Percentiles rank a stretch among this genome's conserved stretches.
phyloP scores from a whole-genome alignment of 2,113 vertebrate species.

The Recurvirostra avosetta region DNA sequence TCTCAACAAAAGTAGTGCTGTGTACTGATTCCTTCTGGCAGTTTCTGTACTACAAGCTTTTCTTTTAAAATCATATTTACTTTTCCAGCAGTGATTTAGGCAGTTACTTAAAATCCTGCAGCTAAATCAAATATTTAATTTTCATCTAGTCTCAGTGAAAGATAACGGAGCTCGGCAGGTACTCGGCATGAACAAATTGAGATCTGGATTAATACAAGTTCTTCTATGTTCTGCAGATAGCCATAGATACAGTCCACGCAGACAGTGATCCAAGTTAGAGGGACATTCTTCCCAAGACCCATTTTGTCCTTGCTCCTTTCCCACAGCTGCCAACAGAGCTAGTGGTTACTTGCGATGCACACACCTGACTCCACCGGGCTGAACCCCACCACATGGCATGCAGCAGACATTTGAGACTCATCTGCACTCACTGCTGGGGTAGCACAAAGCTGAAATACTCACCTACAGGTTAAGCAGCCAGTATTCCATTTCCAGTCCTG shows the following conservation, averaged over 20 bases:
- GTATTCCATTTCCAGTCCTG: neutral
- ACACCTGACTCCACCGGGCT: neutral
- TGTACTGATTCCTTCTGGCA: neutral
- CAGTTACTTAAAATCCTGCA: slow-evolving; percentile 22
- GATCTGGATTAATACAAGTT: neutral
- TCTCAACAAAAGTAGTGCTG: neutral
- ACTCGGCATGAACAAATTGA: neutral
- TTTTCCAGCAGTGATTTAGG: slow-evolving; percentile 15
- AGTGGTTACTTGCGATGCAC: neutral
- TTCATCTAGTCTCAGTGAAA: slow-evolving; percentile 17
- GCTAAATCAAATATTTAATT: slow-evolving; percentile 52
- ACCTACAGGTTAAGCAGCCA: slow-evolving; percentile 17
- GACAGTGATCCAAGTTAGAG: neutral
- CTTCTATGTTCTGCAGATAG: neutral
- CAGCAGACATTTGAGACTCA: neutral
- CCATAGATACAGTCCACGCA: neutral
- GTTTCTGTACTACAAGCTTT: slow-evolving; percentile 1
- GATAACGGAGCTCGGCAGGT: neutral
- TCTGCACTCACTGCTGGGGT: neutral
- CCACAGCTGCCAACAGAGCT: neutral
- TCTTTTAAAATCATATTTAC: slow-evolving; percentile 27
- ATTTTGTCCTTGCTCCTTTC: neutral
- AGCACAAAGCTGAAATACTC: neutral
- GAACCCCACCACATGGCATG: neutral
- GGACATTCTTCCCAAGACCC: neutral